phyloP scores from a whole-genome alignment of 2,113 vertebrate species.

The Laticauda colubrina region DNA sequence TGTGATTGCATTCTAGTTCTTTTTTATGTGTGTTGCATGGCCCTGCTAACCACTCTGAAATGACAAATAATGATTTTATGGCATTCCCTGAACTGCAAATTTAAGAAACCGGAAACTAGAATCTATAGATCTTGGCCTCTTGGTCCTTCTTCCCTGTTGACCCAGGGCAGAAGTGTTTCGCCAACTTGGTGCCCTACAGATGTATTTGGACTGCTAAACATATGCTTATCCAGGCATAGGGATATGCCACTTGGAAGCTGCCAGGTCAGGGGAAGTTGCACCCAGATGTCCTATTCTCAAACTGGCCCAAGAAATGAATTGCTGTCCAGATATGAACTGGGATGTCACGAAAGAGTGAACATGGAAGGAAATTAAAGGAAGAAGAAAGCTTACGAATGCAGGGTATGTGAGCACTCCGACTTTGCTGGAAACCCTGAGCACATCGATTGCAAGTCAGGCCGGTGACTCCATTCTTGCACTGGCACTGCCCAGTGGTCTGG shows the following conservation, averaged over 20 bases:
- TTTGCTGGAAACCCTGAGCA: constrained; percentile 81
- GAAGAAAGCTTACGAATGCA: constrained; percentile 76
- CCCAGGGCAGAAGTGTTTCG: background rate
- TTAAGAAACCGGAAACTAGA: background rate
- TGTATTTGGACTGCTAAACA: background rate
- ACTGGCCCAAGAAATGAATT: background rate
- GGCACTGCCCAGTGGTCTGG: constrained; percentile 85
- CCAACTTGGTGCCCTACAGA: background rate
- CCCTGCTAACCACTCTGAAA: background rate
- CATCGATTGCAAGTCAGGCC: constrained; percentile 84
- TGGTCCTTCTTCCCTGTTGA: background rate
- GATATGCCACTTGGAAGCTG: background rate
- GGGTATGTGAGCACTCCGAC: constrained; percentile 78
- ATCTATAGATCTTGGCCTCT: background rate
- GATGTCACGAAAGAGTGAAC: background rate
- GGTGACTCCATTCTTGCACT: constrained; percentile 83
- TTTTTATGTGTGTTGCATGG: background rate
- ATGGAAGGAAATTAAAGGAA: background rate
- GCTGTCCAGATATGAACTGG: background rate
- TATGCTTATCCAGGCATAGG: background rate
- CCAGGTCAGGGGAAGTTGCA: background rate
- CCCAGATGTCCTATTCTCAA: background rate
- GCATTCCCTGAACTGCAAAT: background rate
- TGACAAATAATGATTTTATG: background rate
- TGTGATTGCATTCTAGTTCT: background rate